Evolutionary conservation across 2,797 vertebrate genomes (phyloP).

Genomic region (Benthosema pterotum): DNA sequence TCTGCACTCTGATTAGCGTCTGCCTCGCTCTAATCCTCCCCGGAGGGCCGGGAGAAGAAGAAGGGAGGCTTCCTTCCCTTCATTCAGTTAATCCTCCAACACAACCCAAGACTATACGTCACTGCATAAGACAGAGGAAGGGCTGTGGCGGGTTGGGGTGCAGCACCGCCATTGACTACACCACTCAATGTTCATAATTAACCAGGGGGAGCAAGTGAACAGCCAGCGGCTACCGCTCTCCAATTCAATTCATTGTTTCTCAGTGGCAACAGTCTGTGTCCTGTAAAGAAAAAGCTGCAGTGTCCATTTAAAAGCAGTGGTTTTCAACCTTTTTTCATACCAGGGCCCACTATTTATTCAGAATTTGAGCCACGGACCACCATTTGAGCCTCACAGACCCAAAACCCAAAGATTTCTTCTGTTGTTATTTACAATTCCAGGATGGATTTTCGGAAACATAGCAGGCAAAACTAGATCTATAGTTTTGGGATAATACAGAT

Average conservation of each 20-base stretch:
- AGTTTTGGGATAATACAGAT: too few relatives aligned
- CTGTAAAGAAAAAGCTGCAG: constrained; percentile 25
- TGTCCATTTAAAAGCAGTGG: too few relatives aligned
- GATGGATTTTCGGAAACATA: too few relatives aligned
- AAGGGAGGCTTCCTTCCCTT: constrained; percentile 11
- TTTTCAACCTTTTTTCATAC: too few relatives aligned
- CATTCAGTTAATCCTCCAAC: not conserved
- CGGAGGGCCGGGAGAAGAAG: constrained; percentile 13
- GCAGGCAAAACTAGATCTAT: too few relatives aligned
- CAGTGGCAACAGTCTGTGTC: constrained; percentile 40
- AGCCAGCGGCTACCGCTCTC: constrained; percentile 54
- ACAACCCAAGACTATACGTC: not conserved
- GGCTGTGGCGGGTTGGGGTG: too few relatives aligned
- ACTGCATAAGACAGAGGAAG: not conserved
- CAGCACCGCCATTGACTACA: constrained; percentile 24
- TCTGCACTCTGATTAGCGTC: constrained; percentile 43
- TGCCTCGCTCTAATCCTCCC: constrained; percentile 48
- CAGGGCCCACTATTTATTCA: too few relatives aligned
- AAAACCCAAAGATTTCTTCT: too few relatives aligned
- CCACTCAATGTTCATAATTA: constrained; percentile 64
- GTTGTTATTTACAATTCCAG: too few relatives aligned
- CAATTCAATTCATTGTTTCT: constrained; percentile 62
- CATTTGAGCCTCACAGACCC: too few relatives aligned
- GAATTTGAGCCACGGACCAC: too few relatives aligned
- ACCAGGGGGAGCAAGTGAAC: constrained; percentile 57